Conservation (phyloP, 2,797 vertebrate species). For the Meriones psammophilus region DNA sequence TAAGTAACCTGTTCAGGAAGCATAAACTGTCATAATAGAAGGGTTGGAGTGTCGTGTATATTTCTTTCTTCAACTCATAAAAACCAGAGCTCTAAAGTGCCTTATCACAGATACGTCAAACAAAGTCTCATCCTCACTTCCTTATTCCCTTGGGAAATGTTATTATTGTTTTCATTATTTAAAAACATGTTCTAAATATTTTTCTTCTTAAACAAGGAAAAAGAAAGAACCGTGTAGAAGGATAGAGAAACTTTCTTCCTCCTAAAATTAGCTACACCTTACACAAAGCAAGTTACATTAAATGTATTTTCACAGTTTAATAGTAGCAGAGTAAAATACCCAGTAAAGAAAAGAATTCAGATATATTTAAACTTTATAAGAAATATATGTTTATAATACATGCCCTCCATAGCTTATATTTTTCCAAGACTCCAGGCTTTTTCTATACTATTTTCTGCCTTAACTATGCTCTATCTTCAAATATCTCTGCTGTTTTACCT, state of each 20-base stretch:
- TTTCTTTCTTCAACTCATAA: constrained; percentile 83
- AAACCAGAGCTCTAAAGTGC: constrained; percentile 82
- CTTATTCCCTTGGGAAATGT: constrained; percentile 77
- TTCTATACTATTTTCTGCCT: background rate
- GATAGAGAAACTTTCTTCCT: constrained; percentile 47
- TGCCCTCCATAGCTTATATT: background rate
- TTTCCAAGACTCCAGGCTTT: constrained; percentile 19
- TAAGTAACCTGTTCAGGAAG: constrained; percentile 89
- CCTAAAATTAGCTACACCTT: constrained; percentile 53
- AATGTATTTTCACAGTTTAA: constrained; percentile 65
- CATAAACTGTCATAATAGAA: constrained; percentile 89
- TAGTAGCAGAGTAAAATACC: constrained; percentile 43
- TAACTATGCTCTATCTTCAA: constrained; percentile 40
- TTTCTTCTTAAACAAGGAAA: constrained; percentile 60
- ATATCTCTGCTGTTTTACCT: constrained; percentile 35
- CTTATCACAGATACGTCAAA: constrained; percentile 85
- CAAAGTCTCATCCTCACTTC: constrained; percentile 74
- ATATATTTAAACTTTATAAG: constrained; percentile 54
- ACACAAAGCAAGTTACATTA: constrained; percentile 55
- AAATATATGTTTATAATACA: constrained; percentile 59
- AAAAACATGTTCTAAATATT: constrained; percentile 66
- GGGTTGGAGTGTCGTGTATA: constrained; percentile 84
- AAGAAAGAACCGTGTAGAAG: constrained; percentile 64
- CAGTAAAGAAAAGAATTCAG: constrained; percentile 61
- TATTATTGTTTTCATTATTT: constrained; percentile 81